Percentiles rank a stretch among this genome's conserved stretches.
Conservation (phyloP, 2,888 invertebrate species). For the Beris chalybata region DNA sequence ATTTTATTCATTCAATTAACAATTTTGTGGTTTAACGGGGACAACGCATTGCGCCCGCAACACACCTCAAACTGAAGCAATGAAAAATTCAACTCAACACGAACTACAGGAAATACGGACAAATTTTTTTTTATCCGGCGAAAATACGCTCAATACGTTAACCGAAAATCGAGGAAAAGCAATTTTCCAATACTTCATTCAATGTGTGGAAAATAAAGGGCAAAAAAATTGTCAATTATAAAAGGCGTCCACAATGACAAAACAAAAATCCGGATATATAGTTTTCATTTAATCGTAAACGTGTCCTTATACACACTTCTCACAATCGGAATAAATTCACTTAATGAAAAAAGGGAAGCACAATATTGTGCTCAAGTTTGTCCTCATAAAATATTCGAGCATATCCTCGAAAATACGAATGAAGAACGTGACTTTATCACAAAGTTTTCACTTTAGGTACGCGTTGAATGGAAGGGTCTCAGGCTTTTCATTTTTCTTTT, state of each 20-base stretch:
- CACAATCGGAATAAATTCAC: conserved; percentile 23
- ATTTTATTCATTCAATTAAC: conserved; percentile 27
- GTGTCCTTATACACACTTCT: conserved; percentile 3
- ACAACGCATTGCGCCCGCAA: too few species aligned
- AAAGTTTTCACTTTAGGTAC: not conserved
- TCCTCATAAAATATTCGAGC: conserved; percentile 22
- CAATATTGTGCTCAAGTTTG: conserved; percentile 17
- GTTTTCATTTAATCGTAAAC: too few species aligned
- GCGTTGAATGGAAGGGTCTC: too few species aligned
- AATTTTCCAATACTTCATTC: conserved; percentile 12
- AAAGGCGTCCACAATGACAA: not conserved
- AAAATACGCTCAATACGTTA: not conserved
- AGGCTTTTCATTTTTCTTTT: too few species aligned
- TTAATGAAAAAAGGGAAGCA: conserved; percentile 9
- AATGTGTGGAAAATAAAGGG: not conserved
- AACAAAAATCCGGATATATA: too few species aligned
- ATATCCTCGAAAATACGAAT: conserved; percentile 1
- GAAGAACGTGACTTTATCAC: conserved; percentile 23
- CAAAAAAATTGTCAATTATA: conserved; percentile 26
- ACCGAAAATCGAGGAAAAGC: conserved; percentile 3
- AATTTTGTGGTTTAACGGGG: conserved; percentile 8
- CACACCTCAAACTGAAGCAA: too few species aligned
- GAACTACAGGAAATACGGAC: not conserved
- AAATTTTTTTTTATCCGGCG: not conserved
- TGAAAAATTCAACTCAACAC: conserved; percentile 5